Evolutionary conservation across 2,113 vertebrate genomes (phyloP).

Genomic region (Cyanoderma ruficeps): DNA sequence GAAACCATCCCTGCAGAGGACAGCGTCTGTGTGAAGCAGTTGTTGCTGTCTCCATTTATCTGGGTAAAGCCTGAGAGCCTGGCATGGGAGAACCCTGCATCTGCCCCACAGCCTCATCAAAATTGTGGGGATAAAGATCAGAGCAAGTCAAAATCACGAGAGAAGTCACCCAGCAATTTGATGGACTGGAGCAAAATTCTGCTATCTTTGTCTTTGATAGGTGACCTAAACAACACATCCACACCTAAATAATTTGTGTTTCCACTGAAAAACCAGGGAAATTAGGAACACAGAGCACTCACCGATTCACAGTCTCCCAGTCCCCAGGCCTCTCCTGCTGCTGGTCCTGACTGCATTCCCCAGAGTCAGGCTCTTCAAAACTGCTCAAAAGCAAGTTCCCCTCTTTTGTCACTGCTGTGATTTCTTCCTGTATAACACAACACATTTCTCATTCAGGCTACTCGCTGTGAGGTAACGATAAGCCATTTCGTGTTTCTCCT

Average conservation of each 20-base stretch:
- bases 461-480: not conserved
- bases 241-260: not conserved
- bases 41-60: not conserved
- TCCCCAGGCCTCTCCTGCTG: slow-evolving; percentile 81
- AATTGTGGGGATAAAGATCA: not conserved
- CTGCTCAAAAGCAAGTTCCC: slow-evolving; percentile 86
- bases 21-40: not conserved
- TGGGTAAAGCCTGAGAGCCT: not conserved
- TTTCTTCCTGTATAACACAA: slow-evolving; percentile 81
- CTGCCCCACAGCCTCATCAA: not conserved
- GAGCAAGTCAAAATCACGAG: not conserved
- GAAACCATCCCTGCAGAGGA: not conserved
- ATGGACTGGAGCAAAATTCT: not conserved
- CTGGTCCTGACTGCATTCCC: slow-evolving; percentile 71
- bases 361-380: slow-evolving; percentile 78
- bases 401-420: slow-evolving; percentile 88
- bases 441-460: not conserved
- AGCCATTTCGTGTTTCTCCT: not conserved
- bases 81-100: not conserved
- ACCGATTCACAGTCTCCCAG: slow-evolving; percentile 94
- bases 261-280: not conserved
- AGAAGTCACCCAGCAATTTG: not conserved
- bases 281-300: not conserved
- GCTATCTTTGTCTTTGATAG: not conserved
- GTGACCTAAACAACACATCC: not conserved